Evolutionary conservation across 2,113 vertebrate species (phyloP).

Genomic region (Antechinus flavipes): DNA sequence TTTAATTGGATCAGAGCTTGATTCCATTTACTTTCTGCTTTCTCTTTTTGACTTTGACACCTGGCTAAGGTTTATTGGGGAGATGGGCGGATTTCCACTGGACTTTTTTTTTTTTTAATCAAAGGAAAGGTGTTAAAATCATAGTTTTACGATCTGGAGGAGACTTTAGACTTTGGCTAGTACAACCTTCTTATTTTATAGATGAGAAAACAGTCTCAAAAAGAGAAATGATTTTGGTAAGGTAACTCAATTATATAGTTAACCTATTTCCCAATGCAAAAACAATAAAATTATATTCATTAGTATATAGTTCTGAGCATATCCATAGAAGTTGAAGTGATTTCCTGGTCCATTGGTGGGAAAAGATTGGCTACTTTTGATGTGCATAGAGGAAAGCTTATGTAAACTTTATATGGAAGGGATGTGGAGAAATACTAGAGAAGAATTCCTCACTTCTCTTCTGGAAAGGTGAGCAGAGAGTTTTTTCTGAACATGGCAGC

Average conservation of each 20-base stretch:
- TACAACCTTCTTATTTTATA: neutral
- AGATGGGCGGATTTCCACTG: neutral
- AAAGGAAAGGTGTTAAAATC: neutral
- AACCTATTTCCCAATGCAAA: neutral
- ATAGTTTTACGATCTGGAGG: neutral
- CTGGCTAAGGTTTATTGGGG: neutral
- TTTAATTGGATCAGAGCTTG: fast-evolving
- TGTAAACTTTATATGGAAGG: neutral
- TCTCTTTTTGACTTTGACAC: neutral
- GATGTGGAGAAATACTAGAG: neutral
- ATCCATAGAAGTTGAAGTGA: neutral
- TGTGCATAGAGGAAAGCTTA: neutral
- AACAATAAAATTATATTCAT: neutral
- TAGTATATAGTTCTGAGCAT: neutral
- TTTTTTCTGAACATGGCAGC: neutral
- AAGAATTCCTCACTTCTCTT: neutral
- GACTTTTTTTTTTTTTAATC: neutral
- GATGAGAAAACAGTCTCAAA: neutral
- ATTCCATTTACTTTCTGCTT: neutral
- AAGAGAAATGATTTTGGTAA: neutral
- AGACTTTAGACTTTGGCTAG: neutral
- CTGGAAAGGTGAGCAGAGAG: neutral
- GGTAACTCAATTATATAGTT: neutral
- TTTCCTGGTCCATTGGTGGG: neutral
- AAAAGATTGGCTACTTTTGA: neutral